Conservation (phyloP, 2,888 invertebrate species). For the Aphrophora alni region DNA sequence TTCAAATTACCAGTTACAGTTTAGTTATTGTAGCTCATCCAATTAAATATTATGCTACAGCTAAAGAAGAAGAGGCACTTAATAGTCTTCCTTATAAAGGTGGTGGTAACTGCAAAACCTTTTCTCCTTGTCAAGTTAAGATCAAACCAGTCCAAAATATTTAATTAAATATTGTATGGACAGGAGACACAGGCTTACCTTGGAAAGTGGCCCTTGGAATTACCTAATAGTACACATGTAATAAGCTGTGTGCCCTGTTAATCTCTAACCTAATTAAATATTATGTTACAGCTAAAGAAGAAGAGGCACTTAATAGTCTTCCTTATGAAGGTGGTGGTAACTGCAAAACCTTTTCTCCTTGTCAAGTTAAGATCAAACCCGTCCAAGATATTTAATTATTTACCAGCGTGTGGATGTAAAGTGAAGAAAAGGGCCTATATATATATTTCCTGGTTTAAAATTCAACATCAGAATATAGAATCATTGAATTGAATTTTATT, state of each 20-base stretch:
- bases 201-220: no score
- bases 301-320: slow-evolving; percentile 41
- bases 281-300: slow-evolving; percentile 51
- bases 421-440: no score
- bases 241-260: no score
- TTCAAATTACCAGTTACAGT: no score
- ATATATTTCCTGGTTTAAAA: no score
- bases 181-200: no score
- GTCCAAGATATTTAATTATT: slow-evolving; percentile 40
- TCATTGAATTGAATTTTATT: no score
- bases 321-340: slow-evolving; percentile 45
- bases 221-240: no score
- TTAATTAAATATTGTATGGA: no score
- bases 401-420: no score
- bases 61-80: slow-evolving; percentile 51
- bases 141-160: slow-evolving; percentile 45
- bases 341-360: slow-evolving; percentile 44
- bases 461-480: no score
- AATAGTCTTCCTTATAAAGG: slow-evolving; percentile 45
- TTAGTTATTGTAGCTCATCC: no score
- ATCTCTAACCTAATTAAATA: neutral
- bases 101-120: slow-evolving; percentile 40
- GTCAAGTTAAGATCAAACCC: slow-evolving; percentile 45
- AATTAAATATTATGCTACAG: slow-evolving; percentile 39
- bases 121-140: slow-evolving; percentile 45